Evolutionary conservation across 1,140 invertebrate genomes (phyloP).

Genomic region (Drosophila parvula): DNA sequence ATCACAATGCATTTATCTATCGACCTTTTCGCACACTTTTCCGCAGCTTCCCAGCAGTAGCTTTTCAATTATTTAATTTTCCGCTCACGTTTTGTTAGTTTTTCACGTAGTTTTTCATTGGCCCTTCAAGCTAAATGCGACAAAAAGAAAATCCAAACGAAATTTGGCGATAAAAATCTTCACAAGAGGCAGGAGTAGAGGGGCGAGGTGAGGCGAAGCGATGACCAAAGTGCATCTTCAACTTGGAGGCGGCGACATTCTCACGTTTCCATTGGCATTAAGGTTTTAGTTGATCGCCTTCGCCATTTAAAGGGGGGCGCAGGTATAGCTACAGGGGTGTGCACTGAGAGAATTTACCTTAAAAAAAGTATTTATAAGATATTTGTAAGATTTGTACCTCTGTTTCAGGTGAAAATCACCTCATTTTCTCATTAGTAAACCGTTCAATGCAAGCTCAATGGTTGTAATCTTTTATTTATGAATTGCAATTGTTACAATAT

Average conservation of each 20-base stretch:
- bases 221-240: constrained; percentile 73
- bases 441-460: too few species aligned
- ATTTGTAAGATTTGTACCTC: not conserved
- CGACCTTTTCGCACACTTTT: constrained; percentile 67
- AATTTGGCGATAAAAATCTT: constrained; percentile 74
- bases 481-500: too few species aligned
- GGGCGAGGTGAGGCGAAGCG: not conserved
- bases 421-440: too few species aligned
- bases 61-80: constrained; percentile 82
- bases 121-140: constrained; percentile 51
- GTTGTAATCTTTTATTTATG: too few species aligned
- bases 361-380: not conserved
- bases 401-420: too few species aligned
- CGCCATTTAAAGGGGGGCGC: constrained; percentile 14
- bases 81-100: constrained; percentile 71
- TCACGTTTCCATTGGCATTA: constrained; percentile 82
- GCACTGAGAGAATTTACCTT: not conserved
- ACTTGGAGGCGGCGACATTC: constrained; percentile 67
- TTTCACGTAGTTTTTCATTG: constrained; percentile 58
- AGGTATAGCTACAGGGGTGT: not conserved
- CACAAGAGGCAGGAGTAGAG: not conserved
- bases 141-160: constrained; percentile 60
- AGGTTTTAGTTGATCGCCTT: constrained; percentile 68
- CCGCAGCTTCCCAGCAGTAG: constrained; percentile 26
- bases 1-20: constrained; percentile 77